Conservation (phyloP, 2,888 invertebrate genomes). For the Drosophila cognata region DNA sequence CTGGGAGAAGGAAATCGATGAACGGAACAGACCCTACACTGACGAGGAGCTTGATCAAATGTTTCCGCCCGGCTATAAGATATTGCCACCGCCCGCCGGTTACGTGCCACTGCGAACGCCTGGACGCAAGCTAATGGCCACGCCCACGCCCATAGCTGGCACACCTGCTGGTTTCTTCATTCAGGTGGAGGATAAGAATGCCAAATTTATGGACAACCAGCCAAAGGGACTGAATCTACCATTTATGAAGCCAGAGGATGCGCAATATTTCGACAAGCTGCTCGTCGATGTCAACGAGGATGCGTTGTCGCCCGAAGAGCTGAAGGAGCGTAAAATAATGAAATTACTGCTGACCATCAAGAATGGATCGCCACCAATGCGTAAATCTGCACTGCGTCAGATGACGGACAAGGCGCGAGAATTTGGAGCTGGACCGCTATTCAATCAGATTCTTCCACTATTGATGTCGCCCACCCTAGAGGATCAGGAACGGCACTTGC, state of each 20-base stretch:
- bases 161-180: constrained; percentile 98
- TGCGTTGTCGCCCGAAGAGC: constrained; percentile 96
- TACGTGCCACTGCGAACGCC: constrained; percentile 99
- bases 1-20: constrained; percentile 99
- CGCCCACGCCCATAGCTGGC: constrained; percentile 98
- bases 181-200: constrained; percentile 94
- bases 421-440: constrained; percentile 98
- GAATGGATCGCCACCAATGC: constrained; percentile 99
- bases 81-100: constrained; percentile 96
- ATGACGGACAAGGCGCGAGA: constrained; percentile 99
- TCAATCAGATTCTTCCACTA: constrained; percentile 99
- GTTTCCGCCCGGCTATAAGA: constrained; percentile 99
- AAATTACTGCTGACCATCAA: constrained; percentile 98
- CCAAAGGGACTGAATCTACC: constrained; percentile 98
- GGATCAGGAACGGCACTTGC: constrained; percentile 99
- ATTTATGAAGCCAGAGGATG: constrained; percentile 99
- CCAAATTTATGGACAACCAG: constrained; percentile 96
- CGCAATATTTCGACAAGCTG: constrained; percentile 99
- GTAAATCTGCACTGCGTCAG: constrained; percentile 98
- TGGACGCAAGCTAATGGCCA: constrained; percentile 98
- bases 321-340: constrained; percentile 99
- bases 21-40: constrained; percentile 96
- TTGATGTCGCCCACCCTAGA: constrained; percentile 99
- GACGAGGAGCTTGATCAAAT: constrained; percentile 99
- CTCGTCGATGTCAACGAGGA: constrained; percentile 99